A percentile compares a stretch with the other conserved stretches of the same genome.
phyloP scores from a whole-genome alignment of 2,888 invertebrate genomes.

The Euzophera pinguis region DNA sequence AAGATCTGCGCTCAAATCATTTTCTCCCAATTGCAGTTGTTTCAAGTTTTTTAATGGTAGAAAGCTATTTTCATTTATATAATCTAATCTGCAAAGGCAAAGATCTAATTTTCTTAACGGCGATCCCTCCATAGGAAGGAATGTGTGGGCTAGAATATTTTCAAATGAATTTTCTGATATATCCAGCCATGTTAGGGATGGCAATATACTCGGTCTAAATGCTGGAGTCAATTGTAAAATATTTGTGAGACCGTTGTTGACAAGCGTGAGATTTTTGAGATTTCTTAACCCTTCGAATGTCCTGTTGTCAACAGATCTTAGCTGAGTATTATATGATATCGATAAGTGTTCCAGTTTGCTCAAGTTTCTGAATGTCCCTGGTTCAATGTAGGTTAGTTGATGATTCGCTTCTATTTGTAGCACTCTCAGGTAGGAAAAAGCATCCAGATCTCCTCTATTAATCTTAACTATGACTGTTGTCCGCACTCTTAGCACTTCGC shows the following conservation, averaged over 20 bases:
- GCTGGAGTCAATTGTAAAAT: slow-evolving; percentile 63
- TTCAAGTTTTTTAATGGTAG: slow-evolving; percentile 60
- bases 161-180: slow-evolving; percentile 77
- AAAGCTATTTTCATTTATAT: slow-evolving; percentile 73
- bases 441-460: slow-evolving; percentile 58
- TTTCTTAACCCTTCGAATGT: slow-evolving; percentile 74
- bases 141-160: slow-evolving; percentile 59
- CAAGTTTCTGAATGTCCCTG: slow-evolving; percentile 71
- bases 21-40: slow-evolving; percentile 73
- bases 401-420: slow-evolving; percentile 79
- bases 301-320: slow-evolving; percentile 58
- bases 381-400: slow-evolving; percentile 64
- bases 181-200: slow-evolving; percentile 64
- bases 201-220: slow-evolving; percentile 60
- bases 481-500: slow-evolving; percentile 64
- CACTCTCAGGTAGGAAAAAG: slow-evolving; percentile 50
- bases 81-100: slow-evolving; percentile 74
- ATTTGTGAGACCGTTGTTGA: slow-evolving; percentile 76
- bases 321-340: slow-evolving; percentile 75
- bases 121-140: slow-evolving; percentile 65
- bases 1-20: slow-evolving; percentile 64
- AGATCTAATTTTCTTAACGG: slow-evolving; percentile 65
- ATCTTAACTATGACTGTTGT: slow-evolving; percentile 70
- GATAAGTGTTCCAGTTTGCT: slow-evolving; percentile 70
- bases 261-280: slow-evolving; percentile 69